phyloP scores from a whole-genome alignment of 2,888 invertebrate species.

The Dascillus cervinus region DNA sequence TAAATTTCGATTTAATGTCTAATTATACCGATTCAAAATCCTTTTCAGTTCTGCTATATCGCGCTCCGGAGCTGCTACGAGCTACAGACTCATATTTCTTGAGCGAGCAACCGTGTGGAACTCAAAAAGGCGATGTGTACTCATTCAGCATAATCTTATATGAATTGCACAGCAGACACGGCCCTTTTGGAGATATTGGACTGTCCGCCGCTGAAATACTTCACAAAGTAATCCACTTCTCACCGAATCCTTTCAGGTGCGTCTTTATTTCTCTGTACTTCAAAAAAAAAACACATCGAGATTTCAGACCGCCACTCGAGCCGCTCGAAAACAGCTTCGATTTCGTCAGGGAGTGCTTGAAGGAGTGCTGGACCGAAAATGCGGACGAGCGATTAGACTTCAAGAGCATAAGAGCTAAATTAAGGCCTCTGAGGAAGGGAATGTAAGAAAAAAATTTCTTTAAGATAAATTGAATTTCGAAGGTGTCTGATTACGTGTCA shows the following conservation, averaged over 20 bases:
- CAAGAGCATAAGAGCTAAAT: slow-evolving; percentile 65
- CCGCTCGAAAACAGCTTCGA: slow-evolving; percentile 75
- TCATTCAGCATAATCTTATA: slow-evolving; percentile 84
- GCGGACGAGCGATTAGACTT: slow-evolving; percentile 78
- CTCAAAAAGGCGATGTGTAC: slow-evolving; percentile 75
- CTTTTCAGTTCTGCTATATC: slow-evolving; percentile 62
- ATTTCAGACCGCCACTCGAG: slow-evolving; percentile 68
- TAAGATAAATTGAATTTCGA: no score
- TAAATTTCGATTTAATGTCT: no score
- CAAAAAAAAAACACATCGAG: no score
- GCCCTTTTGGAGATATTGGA: slow-evolving; percentile 71
- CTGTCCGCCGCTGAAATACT: slow-evolving; percentile 62
- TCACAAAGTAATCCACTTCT: slow-evolving; percentile 50
- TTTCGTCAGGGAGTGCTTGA: slow-evolving; percentile 75
- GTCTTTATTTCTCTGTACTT: slow-evolving; percentile 26
- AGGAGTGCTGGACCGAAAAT: slow-evolving; percentile 83
- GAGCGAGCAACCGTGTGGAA: slow-evolving; percentile 42
- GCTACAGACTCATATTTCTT: slow-evolving; percentile 35
- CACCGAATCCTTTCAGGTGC: slow-evolving; percentile 53
- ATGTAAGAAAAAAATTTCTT: slow-evolving; percentile 56
- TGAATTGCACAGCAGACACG: slow-evolving; percentile 78
- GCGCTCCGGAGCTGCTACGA: slow-evolving; percentile 72
- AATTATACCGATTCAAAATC: no score
- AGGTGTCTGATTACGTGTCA: no score
- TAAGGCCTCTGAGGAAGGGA: slow-evolving; percentile 78